phyloP scores from a whole-genome alignment of 2,113 vertebrate genomes.

The Todiramphus chloris region DNA sequence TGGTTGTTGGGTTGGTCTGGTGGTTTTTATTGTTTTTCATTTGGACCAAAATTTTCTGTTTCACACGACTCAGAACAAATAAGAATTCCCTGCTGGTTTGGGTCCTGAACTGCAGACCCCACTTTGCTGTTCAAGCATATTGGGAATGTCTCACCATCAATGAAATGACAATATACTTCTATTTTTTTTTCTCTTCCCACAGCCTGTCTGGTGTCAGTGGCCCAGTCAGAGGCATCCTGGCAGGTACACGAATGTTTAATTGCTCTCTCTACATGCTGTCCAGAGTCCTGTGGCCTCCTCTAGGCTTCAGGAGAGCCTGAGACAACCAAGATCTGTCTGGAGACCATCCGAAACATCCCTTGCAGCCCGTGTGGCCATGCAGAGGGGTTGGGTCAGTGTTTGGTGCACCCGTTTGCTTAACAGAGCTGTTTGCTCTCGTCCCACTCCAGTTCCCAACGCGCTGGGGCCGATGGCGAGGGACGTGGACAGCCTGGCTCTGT shows the following conservation, averaged over 20 bases:
- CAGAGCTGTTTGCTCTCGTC: neutral
- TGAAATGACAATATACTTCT: neutral
- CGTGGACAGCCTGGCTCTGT: constrained; percentile 89
- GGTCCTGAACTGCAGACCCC: neutral
- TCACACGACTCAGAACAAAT: neutral
- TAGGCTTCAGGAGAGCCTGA: neutral
- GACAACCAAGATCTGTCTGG: neutral
- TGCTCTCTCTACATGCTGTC: neutral
- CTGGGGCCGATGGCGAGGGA: constrained; percentile 85
- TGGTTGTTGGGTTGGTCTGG: neutral
- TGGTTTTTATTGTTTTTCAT: neutral
- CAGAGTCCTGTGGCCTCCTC: neutral
- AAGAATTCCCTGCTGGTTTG: neutral
- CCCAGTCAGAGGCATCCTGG: neutral
- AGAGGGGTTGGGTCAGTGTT: neutral
- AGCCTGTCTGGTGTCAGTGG: constrained; percentile 24
- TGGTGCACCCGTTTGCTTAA: neutral
- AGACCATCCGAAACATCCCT: neutral
- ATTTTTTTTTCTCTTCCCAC: neutral
- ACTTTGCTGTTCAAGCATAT: neutral
- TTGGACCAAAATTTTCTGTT: neutral
- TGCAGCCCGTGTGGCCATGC: fast-evolving
- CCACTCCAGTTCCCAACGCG: constrained; percentile 59
- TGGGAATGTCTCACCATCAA: neutral
- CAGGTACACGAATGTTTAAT: constrained; percentile 18